Conservation (phyloP, 2,888 invertebrate species). For the Polymixis flavicincta region DNA sequence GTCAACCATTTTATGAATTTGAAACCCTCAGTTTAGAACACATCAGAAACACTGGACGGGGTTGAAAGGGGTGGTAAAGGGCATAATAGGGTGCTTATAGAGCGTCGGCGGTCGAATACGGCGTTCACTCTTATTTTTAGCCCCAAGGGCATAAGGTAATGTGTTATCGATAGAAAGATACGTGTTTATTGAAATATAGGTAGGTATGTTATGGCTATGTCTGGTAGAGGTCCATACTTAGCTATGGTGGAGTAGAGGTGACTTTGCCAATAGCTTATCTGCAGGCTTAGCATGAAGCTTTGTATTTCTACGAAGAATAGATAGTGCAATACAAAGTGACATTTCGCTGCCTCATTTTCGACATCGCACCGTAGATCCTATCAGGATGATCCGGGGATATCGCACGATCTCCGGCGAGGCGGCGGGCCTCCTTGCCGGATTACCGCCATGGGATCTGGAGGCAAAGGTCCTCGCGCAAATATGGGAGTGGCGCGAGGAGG, state of each 20-base stretch:
- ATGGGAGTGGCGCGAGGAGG: too few relatives aligned
- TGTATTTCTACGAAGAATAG: too few relatives aligned
- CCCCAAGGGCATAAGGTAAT: conserved; percentile 46
- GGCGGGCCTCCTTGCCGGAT: too few relatives aligned
- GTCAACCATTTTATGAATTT: conserved; percentile 19
- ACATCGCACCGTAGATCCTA: too few relatives aligned
- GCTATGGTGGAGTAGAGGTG: neutral
- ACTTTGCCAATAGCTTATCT: neutral
- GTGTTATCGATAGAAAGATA: conserved; percentile 8
- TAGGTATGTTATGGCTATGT: neutral
- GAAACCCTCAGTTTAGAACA: conserved; percentile 8
- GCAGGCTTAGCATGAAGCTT: too few relatives aligned
- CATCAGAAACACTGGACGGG: conserved; percentile 8
- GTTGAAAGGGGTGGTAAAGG: conserved; percentile 18
- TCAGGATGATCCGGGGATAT: too few relatives aligned
- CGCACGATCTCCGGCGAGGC: too few relatives aligned
- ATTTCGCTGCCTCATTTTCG: too few relatives aligned
- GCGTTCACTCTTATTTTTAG: conserved; percentile 59
- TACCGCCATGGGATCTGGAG: too few relatives aligned
- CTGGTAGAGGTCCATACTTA: conserved; percentile 3
- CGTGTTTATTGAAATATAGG: conserved; percentile 13
- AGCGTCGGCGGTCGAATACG: conserved; percentile 9
- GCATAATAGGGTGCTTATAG: conserved; percentile 36
- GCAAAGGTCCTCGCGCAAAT: too few relatives aligned
- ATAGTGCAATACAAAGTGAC: too few relatives aligned